phyloP scores from a whole-genome alignment of 1,140 invertebrate genomes.

The Epicauta chinensis region DNA sequence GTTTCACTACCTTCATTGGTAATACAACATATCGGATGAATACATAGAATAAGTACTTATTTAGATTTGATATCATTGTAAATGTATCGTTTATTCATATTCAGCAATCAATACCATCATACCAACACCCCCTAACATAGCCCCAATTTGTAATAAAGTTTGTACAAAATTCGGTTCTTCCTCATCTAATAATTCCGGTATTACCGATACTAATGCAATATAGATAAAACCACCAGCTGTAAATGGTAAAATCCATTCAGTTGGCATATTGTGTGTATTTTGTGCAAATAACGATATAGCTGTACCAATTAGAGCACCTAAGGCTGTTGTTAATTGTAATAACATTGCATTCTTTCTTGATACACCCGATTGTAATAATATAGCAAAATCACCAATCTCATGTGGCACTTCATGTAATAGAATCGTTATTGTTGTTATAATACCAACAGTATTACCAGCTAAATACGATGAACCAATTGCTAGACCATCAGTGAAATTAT shows the following conservation, averaged over 20 bases:
- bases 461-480: conserved; percentile 96
- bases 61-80: too few species aligned
- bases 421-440: conserved; percentile 89
- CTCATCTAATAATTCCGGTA: conserved; percentile 86
- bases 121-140: conserved; percentile 75
- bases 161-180: conserved; percentile 69
- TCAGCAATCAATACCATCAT: conserved; percentile 90
- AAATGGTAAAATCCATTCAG: conserved; percentile 85
- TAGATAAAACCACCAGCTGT: conserved; percentile 98
- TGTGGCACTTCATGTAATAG: conserved; percentile 95
- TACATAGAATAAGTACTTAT: conserved; percentile 10
- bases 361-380: conserved; percentile 90
- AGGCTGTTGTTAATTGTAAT: conserved; percentile 85
- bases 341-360: conserved; percentile 85
- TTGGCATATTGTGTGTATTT: conserved; percentile 64
- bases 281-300: conserved; percentile 76
- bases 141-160: conserved; percentile 78
- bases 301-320: conserved; percentile 90
- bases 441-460: conserved; percentile 73
- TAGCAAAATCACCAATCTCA: conserved; percentile 98
- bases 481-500: conserved; percentile 96
- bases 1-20: too few species aligned
- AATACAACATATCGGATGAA: too few species aligned
- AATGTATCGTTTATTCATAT: conserved; percentile 68
- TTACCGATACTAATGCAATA: conserved; percentile 94